Conservation (phyloP, 2,113 vertebrate species). For the Heloderma charlesbogerti region DNA sequence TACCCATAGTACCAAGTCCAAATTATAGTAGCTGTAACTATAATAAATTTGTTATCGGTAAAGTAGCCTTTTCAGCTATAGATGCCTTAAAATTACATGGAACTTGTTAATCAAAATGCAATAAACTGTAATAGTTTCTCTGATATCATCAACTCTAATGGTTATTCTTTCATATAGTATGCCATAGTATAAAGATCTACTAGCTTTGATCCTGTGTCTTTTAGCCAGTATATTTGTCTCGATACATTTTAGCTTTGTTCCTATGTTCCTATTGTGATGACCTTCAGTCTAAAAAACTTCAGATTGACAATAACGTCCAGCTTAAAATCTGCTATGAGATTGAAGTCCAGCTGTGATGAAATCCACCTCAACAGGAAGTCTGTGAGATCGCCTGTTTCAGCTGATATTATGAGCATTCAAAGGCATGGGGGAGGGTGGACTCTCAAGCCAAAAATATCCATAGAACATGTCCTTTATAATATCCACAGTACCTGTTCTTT, state of each 20-base stretch:
- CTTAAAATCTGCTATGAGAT: conserved; percentile 11
- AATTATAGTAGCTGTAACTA: neutral
- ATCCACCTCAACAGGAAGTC: conserved; percentile 1
- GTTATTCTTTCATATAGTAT: neutral
- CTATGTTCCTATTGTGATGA: neutral
- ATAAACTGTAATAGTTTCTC: neutral
- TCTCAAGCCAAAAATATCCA: neutral
- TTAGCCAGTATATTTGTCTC: neutral
- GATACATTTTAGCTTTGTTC: neutral
- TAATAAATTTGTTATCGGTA: neutral
- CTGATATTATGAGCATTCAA: neutral
- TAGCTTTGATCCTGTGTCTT: neutral
- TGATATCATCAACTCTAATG: neutral
- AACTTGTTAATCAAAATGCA: neutral
- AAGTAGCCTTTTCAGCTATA: neutral
- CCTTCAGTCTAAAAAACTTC: neutral
- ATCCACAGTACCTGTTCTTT: neutral
- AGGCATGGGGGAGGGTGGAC: neutral
- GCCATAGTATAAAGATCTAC: neutral
- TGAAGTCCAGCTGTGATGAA: neutral
- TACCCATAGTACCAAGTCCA: neutral
- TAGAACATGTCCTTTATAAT: neutral
- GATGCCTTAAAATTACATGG: neutral
- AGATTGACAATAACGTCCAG: neutral
- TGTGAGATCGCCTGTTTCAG: neutral